These are phyloP conservation scores for Neodiprion lecontei DNA, from an alignment of 1,140 invertebrate species.

Conservation along the genomic window DNA sequence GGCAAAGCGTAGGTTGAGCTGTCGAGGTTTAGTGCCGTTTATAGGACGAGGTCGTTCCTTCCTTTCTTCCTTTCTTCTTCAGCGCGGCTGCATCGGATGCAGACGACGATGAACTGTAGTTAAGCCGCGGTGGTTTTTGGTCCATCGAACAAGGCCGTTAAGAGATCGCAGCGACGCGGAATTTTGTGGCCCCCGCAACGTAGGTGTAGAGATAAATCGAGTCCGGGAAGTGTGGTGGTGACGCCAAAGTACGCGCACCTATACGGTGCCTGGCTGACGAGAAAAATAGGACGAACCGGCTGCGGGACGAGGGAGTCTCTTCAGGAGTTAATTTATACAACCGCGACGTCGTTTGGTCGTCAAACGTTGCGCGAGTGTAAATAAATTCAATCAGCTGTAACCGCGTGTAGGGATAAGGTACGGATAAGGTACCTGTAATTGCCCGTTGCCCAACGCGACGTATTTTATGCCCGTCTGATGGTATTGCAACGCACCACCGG, in stretches of 20 bases:
- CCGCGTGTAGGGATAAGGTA: no score
- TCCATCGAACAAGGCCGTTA: no score
- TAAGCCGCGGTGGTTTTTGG: no score
- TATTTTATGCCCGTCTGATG: not conserved
- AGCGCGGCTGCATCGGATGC: not conserved
- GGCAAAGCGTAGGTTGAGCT: not conserved
- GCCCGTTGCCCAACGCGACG: not conserved
- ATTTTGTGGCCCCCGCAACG: no score
- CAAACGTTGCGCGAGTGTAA: not conserved
- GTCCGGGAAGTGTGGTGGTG: no score
- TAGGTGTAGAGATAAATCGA: no score
- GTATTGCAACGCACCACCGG: not conserved
- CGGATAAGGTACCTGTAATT: not conserved
- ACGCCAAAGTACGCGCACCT: no score
- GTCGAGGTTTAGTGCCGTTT: conserved; percentile 25
- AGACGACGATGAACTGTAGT: no score
- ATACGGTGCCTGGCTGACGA: no score
- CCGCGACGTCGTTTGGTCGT: not conserved
- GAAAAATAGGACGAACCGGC: no score
- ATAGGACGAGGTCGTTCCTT: conserved; percentile 44
- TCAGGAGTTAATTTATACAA: not conserved
- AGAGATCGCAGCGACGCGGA: no score
- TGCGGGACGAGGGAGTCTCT: no score
- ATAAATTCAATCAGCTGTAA: not conserved
- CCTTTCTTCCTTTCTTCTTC: not conserved